phyloP scores from a whole-genome alignment of 2,888 invertebrate species.

The Xestia sexstrigata region DNA sequence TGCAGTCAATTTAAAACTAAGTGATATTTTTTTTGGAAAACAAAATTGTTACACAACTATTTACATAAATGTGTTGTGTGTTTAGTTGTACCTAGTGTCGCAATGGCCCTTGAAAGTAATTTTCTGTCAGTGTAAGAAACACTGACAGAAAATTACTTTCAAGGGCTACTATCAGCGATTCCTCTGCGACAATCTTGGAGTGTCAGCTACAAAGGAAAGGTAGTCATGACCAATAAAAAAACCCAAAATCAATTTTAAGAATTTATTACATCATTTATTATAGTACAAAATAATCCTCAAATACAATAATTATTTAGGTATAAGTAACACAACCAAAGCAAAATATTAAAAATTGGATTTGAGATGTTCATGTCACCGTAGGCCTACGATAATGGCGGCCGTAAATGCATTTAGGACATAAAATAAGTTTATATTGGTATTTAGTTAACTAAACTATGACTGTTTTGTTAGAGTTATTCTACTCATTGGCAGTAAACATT shows the following conservation, averaged over 20 bases:
- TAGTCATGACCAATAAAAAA: slow-evolving; percentile 43
- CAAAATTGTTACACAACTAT: too few species aligned
- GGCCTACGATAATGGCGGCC: slow-evolving; percentile 77
- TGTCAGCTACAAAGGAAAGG: not conserved
- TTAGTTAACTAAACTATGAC: slow-evolving; percentile 81
- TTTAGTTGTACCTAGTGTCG: not conserved
- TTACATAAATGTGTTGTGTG: not conserved
- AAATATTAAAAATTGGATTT: slow-evolving; percentile 89
- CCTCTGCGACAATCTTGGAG: not conserved
- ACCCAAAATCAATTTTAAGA: slow-evolving; percentile 80
- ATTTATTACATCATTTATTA: slow-evolving; percentile 89
- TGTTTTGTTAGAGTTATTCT: slow-evolving; percentile 78
- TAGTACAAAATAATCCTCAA: slow-evolving; percentile 90
- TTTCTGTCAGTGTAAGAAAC: not conserved
- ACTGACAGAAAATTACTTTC: too few species aligned
- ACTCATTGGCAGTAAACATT: slow-evolving; percentile 84
- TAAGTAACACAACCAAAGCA: slow-evolving; percentile 91
- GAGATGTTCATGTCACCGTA: slow-evolving; percentile 82
- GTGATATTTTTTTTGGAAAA: too few species aligned
- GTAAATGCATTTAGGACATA: slow-evolving; percentile 85
- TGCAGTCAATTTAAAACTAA: too few species aligned
- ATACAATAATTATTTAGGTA: slow-evolving; percentile 89
- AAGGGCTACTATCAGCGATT: not conserved
- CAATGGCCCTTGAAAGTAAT: not conserved
- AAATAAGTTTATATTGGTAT: slow-evolving; percentile 76